Evolutionary conservation across 2,113 vertebrate species (phyloP).

Genomic region (Charina bottae): DNA sequence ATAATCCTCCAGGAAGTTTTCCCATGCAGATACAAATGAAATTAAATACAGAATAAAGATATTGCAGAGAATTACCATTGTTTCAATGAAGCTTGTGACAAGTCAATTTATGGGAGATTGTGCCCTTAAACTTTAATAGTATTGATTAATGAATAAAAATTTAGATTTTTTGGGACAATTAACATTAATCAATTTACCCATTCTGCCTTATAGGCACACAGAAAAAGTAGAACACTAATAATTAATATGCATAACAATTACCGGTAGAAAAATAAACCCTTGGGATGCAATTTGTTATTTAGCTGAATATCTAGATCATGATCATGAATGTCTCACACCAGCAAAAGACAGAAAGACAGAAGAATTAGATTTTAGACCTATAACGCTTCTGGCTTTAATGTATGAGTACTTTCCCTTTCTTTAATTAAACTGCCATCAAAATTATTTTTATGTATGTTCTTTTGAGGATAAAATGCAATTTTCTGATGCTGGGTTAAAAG

Average conservation of each 20-base stretch:
- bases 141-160: slow-evolving; percentile 11
- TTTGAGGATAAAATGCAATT: slow-evolving; percentile 43
- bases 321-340: slow-evolving; percentile 1
- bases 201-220: slow-evolving; percentile 32
- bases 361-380: slow-evolving; percentile 55
- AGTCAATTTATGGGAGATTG: background rate
- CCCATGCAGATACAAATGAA: background rate
- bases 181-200: background rate
- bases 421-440: slow-evolving; percentile 56
- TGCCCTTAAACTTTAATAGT: background rate
- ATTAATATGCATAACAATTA: slow-evolving; percentile 22
- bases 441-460: slow-evolving; percentile 48
- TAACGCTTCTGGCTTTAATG: slow-evolving; percentile 50
- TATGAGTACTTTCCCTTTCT: slow-evolving; percentile 36
- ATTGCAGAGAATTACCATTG: background rate
- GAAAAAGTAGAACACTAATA: slow-evolving; percentile 54
- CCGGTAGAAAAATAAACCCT: slow-evolving; percentile 44
- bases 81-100: background rate
- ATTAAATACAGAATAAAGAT: background rate
- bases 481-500: slow-evolving; percentile 27
- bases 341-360: background rate
- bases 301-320: slow-evolving; percentile 47
- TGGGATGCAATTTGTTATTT: slow-evolving; percentile 60
- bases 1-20: background rate
- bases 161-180: background rate